Evolutionary conservation across 2,113 vertebrate species (phyloP).

Genomic region (Gila orcuttii): DNA sequence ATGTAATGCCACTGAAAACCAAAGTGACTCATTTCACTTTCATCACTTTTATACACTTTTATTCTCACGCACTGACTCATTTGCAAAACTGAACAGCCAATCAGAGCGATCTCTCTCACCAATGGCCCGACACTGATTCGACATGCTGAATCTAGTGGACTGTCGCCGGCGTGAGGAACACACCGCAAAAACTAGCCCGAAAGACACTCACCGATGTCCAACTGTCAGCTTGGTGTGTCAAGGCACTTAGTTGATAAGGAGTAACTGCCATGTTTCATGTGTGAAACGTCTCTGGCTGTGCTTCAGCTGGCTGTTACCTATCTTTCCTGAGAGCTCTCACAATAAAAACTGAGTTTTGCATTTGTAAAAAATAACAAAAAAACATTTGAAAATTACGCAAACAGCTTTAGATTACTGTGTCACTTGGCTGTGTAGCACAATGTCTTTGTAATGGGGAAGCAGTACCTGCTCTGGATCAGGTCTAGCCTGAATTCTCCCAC

Average conservation of each 20-base stretch:
- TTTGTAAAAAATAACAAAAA: background rate
- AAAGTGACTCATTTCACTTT: too few species aligned
- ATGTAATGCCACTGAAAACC: too few species aligned
- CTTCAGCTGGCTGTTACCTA: background rate
- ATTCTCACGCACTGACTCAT: too few species aligned
- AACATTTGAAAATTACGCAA: background rate
- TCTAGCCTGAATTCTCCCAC: conserved; percentile 84
- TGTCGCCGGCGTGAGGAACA: too few species aligned
- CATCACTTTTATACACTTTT: too few species aligned
- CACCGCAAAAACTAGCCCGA: too few species aligned
- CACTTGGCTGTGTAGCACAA: background rate
- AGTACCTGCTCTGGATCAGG: conserved; percentile 88
- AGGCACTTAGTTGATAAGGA: background rate
- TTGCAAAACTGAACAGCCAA: too few species aligned
- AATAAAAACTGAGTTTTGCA: background rate
- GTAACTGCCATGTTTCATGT: background rate
- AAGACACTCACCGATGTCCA: too few species aligned
- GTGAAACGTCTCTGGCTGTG: background rate
- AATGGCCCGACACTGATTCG: too few species aligned
- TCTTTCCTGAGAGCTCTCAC: background rate
- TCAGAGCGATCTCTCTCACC: too few species aligned
- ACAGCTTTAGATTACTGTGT: background rate
- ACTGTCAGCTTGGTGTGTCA: too few species aligned
- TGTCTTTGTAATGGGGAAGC: background rate
- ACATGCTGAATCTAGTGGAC: too few species aligned